These are phyloP conservation scores for Podotricha telesiphe DNA, from an alignment of 2,888 invertebrate species.

Conservation along the genomic window DNA sequence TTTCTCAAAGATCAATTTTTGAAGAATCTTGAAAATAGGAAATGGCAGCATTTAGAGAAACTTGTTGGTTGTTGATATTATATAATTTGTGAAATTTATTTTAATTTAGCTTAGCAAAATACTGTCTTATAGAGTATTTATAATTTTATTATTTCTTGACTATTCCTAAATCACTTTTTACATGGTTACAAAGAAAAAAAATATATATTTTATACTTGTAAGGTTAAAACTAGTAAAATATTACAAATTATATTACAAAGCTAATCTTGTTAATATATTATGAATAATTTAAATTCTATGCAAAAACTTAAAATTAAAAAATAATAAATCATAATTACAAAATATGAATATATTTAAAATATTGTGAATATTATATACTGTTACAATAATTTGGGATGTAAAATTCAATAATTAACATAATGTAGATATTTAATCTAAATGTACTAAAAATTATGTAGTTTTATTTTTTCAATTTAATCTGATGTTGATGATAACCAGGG, in stretches of 20 bases:
- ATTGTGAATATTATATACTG: too few species aligned
- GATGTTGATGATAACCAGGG: neutral
- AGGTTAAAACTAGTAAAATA: neutral
- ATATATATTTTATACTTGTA: neutral
- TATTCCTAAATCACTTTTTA: neutral
- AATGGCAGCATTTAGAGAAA: constrained; percentile 64
- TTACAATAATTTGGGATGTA: too few species aligned
- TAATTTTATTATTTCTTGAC: neutral
- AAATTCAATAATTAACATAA: too few species aligned
- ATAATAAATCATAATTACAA: too few species aligned
- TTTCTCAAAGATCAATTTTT: constrained; percentile 67
- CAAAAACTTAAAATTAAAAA: too few species aligned
- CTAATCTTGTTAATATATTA: too few species aligned
- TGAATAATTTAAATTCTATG: too few species aligned
- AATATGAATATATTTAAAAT: too few species aligned
- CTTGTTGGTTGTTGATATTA: constrained; percentile 50
- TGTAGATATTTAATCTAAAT: neutral
- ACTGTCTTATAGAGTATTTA: neutral
- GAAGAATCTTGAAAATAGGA: constrained; percentile 65
- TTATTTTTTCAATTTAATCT: neutral
- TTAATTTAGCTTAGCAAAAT: too few species aligned
- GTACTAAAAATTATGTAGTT: neutral
- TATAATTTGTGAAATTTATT: too few species aligned
- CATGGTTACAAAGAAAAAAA: neutral
- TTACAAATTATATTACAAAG: neutral